Evolutionary conservation across 2,888 invertebrate genomes (phyloP), one percentile per base, ranked within the genome.

Genomic region (Eupeodes luniger): DNA sequence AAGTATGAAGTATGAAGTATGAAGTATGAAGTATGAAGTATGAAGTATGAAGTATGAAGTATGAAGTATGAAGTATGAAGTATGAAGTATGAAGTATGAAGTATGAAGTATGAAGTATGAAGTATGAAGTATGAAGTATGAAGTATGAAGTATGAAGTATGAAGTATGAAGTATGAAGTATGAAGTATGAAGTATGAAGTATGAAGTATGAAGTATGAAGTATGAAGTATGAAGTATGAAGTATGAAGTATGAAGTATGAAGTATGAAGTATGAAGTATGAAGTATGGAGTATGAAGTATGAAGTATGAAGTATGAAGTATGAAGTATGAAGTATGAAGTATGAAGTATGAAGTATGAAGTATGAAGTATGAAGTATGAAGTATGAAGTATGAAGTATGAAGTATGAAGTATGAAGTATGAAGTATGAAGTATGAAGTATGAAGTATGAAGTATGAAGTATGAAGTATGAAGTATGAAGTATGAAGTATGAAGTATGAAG

Each of bases 111-210:
- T 19, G 19, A 19, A 19, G 27, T 14, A 57, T 12, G 57, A 34
- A 57, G 57, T 6, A 27, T 27, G 27, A 57, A 57, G 27, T 12
- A 14, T 27, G 57, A 57, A 57, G 27, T 12, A 34, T 27, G 57
- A 57, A 57, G 57, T 12, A 34, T 27, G 27, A 27, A 57, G 57
- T 12, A 34, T 27, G 57, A 57, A 57, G 57, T 12, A 34, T 27
- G 57, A 57, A 57, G 57, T 12, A 34, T 27, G 57, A 57, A 57
- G 57, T 12, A 34, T 27, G 57, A 57, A 57, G 57, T 12, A 34
- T 27, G 57, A 57, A 57, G 57, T 14, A 34, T 27, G 57, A 57
- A 57, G 57, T 12, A 34, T 27, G 34, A 57, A 57, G 27, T 12
- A 34, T 27, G 57, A 57, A 57, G 57, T 12, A 34, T 27, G 34